phyloP scores from a whole-genome alignment of 2,797 vertebrate species.

The Bradypodion ventrale region DNA sequence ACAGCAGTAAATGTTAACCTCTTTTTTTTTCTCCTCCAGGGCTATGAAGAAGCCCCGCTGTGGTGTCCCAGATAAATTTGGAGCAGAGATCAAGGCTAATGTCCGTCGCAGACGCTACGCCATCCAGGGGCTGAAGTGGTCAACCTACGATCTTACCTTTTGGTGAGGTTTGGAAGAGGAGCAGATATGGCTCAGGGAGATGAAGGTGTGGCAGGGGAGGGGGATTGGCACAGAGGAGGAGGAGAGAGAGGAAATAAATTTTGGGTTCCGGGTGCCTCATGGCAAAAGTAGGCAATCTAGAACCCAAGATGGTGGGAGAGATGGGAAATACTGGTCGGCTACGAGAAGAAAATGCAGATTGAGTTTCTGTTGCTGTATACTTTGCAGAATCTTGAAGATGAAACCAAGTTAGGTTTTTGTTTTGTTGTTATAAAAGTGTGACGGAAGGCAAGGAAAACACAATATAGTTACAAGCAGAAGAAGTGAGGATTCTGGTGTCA shows the following conservation, averaged over 20 bases:
- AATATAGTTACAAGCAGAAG: background rate
- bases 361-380: background rate
- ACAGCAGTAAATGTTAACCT: background rate
- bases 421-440: background rate
- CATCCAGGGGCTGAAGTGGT: constrained; percentile 91
- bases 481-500: background rate
- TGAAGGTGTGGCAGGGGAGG: background rate
- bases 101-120: constrained; percentile 89
- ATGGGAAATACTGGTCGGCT: background rate
- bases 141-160: constrained; percentile 87
- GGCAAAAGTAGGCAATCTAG: no score
- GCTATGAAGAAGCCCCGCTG: constrained; percentile 89
- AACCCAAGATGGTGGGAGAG: background rate
- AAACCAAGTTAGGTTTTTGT: background rate
- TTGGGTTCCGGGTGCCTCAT: no score
- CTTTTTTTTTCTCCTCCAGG: constrained; percentile 60
- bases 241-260: background rate
- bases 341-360: background rate
- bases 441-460: background rate
- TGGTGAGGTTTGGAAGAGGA: constrained; percentile 74
- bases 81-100: constrained; percentile 87
- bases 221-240: background rate
- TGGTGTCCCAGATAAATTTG: constrained; percentile 92
- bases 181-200: background rate
- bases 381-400: background rate